Base-by-base conservation (phyloP, 2,797 vertebrate genomes). In the Babyrousa celebensis region DNA sequence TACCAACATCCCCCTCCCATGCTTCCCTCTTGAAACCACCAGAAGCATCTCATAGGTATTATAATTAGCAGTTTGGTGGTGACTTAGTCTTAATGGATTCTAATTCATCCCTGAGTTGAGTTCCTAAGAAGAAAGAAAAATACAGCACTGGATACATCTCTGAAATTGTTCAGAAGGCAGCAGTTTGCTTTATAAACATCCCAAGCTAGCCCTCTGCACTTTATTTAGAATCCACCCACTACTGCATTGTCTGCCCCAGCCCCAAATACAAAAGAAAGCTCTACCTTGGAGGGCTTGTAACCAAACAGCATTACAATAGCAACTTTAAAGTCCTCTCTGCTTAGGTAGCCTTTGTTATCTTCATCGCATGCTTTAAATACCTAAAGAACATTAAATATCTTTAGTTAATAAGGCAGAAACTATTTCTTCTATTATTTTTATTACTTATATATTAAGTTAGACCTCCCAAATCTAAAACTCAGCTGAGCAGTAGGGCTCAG, bases 271-370 rank as follows among this genome's bases (percentile, higher is more conserved):
- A 86, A 92, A 82, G 89, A 20, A 78, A 77, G 8, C 21, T 7
- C 83, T 98, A 99, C 98, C 98, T 99, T 99, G 83, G 97, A 99
- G 48, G 98, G 98, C 89, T 99, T 99, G 96, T 98, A 99, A 78
- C 98, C 98, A 98, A 99, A 99, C 52, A 98, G 84, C 97, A 98
- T 99, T 52, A 98, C 97, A 25, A 98, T 94, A 29, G 98, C 98
- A 65, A 99, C 96, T 97, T 99, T 98, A 74, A 99, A 97, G 86
- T 99, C 98, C 84, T 99, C 98, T 98, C 98, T 98, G 97, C 92
- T 99, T 82, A 99, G 95, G 82, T 56, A 98, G 36, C 98, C 98
- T 95, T 98, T 98, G 29, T 97, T 97, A n/a, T 97, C 98, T 97
- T 98, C 96, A 94, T 98, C 98, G 65, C 98, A 99, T 0, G 1